phyloP scores from a whole-genome alignment of 2,797 vertebrate species.

The Xiphophorus birchmanni region DNA sequence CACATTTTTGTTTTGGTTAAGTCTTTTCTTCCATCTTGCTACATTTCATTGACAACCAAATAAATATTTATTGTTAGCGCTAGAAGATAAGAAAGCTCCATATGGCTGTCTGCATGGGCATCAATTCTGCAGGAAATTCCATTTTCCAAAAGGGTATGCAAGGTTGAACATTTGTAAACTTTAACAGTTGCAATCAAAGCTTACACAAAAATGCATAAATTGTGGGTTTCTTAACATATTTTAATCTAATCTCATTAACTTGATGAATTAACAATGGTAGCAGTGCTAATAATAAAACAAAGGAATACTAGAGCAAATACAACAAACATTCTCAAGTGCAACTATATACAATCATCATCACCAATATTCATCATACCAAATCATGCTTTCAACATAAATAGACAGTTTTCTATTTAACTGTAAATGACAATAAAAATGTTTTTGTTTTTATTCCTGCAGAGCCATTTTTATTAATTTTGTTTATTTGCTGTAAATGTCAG shows the following conservation, averaged over 20 bases:
- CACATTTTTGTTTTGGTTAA: background rate
- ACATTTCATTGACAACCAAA: background rate
- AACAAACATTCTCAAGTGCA: background rate
- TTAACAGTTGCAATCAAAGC: background rate
- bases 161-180: background rate
- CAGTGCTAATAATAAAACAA: background rate
- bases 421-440: constrained; percentile 9
- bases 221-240: background rate
- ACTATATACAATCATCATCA: background rate
- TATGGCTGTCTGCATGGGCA: background rate
- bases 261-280: background rate
- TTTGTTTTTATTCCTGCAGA: background rate
- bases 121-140: background rate
- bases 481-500: constrained; percentile 29
- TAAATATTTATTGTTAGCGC: background rate
- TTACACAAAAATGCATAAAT: background rate
- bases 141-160: background rate
- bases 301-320: background rate
- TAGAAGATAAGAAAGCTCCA: background rate
- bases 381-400: background rate
- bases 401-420: background rate
- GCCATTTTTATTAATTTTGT: constrained; percentile 13
- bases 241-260: background rate
- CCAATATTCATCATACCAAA: background rate
- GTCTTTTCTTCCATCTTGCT: background rate